Evolutionary conservation across 2,797 vertebrate genomes (phyloP).

Genomic region (Kryptolebias ocellatus): DNA sequence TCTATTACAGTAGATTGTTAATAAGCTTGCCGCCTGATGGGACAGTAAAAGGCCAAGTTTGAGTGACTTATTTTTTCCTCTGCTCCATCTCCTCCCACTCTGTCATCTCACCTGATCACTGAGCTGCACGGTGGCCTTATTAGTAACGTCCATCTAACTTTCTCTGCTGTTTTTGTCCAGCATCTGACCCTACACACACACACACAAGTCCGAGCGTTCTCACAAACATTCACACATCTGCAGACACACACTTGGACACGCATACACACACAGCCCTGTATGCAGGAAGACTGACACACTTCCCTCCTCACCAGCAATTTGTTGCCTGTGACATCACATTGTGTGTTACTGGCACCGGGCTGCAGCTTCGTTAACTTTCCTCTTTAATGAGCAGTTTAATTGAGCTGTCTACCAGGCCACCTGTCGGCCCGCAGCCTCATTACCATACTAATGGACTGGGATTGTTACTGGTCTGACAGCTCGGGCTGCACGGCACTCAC

Average conservation of each 20-base stretch:
- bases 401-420: constrained; percentile 99
- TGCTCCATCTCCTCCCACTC: constrained; percentile 39
- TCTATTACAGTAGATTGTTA: constrained; percentile 37
- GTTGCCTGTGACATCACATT: constrained; percentile 98
- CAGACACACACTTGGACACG: constrained; percentile 15
- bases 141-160: constrained; percentile 79
- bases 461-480: constrained; percentile 98
- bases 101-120: constrained; percentile 57
- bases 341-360: constrained; percentile 90
- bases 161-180: constrained; percentile 61
- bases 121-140: constrained; percentile 66
- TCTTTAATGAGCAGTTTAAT: constrained; percentile 99
- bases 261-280: constrained; percentile 21
- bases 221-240: constrained; percentile 12
- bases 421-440: constrained; percentile 98
- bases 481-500: constrained; percentile 76
- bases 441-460: constrained; percentile 99
- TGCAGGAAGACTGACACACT: constrained; percentile 57
- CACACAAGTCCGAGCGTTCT: constrained; percentile 6
- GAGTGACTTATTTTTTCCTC: constrained; percentile 53
- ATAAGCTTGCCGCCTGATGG: constrained; percentile 42
- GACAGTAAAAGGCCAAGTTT: constrained; percentile 70
- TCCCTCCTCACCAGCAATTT: constrained; percentile 87
- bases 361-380: constrained; percentile 98
- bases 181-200: constrained; percentile 49